Percentiles rank a stretch among this genome's conserved stretches.
Evolutionary conservation across 1,140 invertebrate genomes (phyloP).

Genomic region (Ceratitis capitata): DNA sequence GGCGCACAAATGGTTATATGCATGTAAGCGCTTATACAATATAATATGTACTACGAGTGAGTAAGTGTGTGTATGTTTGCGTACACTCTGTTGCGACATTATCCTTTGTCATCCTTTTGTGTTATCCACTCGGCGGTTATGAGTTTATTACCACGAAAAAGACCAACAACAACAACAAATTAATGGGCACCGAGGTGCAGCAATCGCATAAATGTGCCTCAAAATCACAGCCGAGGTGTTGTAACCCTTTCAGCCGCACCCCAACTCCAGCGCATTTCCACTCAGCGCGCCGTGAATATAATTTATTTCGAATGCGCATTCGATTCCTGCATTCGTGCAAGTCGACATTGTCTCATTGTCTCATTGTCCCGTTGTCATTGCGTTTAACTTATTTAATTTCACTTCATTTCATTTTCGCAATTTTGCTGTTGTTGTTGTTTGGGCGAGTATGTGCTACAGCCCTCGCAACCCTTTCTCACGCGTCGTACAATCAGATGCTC

Average conservation of each 20-base stretch:
- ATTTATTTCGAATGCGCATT: slow-evolving; percentile 47
- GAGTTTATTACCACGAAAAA: slow-evolving; percentile 61
- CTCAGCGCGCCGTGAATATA: slow-evolving; percentile 44
- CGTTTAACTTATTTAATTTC: slow-evolving; percentile 26
- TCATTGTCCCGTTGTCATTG: background rate
- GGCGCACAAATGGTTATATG: background rate
- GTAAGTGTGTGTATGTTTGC: background rate
- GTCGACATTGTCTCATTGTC: background rate
- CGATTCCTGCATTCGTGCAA: background rate
- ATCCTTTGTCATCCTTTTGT: slow-evolving; percentile 20
- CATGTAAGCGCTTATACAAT: background rate
- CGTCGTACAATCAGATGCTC: background rate
- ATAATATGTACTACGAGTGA: background rate
- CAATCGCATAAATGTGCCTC: background rate
- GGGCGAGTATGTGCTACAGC: too few relatives aligned
- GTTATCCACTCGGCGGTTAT: slow-evolving; percentile 47
- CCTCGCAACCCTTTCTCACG: slow-evolving; percentile 13
- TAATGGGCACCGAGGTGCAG: too few relatives aligned
- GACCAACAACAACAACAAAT: slow-evolving; percentile 27
- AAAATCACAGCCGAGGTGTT: background rate
- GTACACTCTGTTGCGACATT: background rate
- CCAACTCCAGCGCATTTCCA: background rate
- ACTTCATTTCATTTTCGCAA: slow-evolving; percentile 34
- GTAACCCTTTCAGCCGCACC: slow-evolving; percentile 19
- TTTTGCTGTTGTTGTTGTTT: background rate